Evolutionary conservation across 2,797 vertebrate species (phyloP).

Genomic region (Rhinella marina): DNA sequence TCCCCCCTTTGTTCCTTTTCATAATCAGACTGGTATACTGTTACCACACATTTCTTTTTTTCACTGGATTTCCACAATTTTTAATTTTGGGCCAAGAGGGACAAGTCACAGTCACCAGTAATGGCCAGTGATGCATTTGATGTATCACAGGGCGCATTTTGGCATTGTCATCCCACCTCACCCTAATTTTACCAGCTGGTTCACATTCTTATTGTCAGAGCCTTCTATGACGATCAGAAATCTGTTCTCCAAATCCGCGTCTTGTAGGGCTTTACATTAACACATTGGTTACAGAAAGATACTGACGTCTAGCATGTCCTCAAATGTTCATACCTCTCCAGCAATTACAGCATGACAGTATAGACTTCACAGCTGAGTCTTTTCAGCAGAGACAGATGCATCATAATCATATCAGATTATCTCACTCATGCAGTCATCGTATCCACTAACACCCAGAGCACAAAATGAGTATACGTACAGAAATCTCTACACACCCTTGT

Average conservation of each 20-base stretch:
- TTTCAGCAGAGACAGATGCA: conserved; percentile 45
- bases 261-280: neutral
- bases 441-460: conserved; percentile 42
- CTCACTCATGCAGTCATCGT: conserved; percentile 54
- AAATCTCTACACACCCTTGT: conserved; percentile 36
- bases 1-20: neutral
- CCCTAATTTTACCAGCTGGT: neutral
- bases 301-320: neutral
- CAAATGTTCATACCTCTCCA: neutral
- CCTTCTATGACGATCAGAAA: neutral
- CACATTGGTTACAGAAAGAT: neutral
- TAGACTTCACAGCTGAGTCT: conserved; percentile 30
- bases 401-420: conserved; percentile 56
- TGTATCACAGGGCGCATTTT: neutral
- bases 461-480: conserved; percentile 26
- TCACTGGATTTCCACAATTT: neutral
- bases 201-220: neutral
- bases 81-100: neutral
- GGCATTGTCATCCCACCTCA: neutral
- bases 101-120: conserved; percentile 11
- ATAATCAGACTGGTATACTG: neutral
- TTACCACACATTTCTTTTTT: neutral
- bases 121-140: neutral
- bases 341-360: conserved; percentile 23
- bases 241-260: neutral